These are phyloP conservation scores for Nothura maculosa DNA, from an alignment of 2,797 vertebrate genomes.

Conservation along the genomic window DNA sequence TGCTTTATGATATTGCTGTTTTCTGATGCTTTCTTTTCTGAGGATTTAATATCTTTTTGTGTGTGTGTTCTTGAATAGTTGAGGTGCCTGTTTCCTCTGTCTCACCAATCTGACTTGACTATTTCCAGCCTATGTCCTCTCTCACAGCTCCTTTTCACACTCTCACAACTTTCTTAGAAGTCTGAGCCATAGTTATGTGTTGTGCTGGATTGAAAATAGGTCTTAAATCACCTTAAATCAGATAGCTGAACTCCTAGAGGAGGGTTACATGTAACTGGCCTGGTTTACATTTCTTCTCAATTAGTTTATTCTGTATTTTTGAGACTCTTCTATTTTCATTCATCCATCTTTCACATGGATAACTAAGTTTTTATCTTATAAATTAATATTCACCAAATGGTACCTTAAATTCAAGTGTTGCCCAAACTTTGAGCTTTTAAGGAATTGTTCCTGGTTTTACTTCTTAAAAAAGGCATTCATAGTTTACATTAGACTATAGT, in stretches of 20 bases:
- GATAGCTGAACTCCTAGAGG: constrained; percentile 26
- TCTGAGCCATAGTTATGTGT: constrained; percentile 18
- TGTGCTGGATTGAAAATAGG: not conserved
- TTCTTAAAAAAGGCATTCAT: not conserved
- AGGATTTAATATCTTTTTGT: constrained; percentile 1
- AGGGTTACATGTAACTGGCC: constrained; percentile 33
- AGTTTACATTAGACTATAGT: not conserved
- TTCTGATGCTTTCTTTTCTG: not conserved
- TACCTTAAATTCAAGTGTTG: not conserved
- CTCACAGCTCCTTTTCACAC: constrained; percentile 29
- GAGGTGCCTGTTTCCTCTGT: not conserved
- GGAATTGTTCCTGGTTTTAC: not conserved
- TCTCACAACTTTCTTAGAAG: constrained; percentile 33
- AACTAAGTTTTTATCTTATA: not conserved
- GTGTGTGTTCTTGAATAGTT: not conserved
- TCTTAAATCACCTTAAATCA: constrained; percentile 44
- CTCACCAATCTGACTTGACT: not conserved
- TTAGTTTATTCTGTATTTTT: constrained; percentile 12
- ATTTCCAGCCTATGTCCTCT: not conserved
- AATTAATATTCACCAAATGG: not conserved
- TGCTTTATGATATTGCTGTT: not conserved
- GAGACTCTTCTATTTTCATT: not conserved
- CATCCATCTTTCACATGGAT: not conserved
- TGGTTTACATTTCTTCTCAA: constrained; percentile 51
- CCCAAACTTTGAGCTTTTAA: not conserved